Evolutionary conservation across 2,888 invertebrate genomes (phyloP).

Genomic region (Tipula confusa): DNA sequence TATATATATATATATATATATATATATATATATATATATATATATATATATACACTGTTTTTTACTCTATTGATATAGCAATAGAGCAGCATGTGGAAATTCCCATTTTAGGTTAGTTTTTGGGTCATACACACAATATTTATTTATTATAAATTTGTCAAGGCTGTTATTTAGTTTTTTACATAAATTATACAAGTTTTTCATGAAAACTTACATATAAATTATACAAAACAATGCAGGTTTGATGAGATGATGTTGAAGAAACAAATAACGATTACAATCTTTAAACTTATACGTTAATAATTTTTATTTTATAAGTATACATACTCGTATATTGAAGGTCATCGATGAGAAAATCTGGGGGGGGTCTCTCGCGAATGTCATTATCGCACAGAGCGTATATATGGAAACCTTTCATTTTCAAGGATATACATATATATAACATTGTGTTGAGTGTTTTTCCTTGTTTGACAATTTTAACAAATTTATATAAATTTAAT

Average conservation of each 20-base stretch:
- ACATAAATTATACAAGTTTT: neutral
- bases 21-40: too few relatives aligned
- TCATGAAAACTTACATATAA: neutral
- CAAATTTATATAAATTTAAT: neutral
- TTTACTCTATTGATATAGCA: too few relatives aligned
- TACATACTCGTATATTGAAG: conserved; percentile 15
- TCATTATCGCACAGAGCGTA: neutral
- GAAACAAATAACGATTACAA: neutral
- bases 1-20: too few relatives aligned
- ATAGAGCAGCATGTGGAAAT: neutral
- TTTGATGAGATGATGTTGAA: neutral
- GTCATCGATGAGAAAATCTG: neutral
- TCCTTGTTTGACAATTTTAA: neutral
- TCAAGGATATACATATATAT: neutral
- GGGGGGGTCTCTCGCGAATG: neutral
- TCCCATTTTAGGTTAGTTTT: neutral
- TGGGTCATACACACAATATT: neutral
- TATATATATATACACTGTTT: too few relatives aligned
- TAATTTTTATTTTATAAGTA: too few relatives aligned
- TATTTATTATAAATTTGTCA: neutral
- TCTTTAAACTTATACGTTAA: neutral
- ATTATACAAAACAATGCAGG: conserved; percentile 28
- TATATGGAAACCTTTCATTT: neutral
- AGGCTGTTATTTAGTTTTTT: neutral
- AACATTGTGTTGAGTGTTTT: neutral